Evolutionary conservation across 2,797 vertebrate genomes (phyloP), one percentile per base, ranked within the genome.

Genomic region (Cyprinella venusta): DNA sequence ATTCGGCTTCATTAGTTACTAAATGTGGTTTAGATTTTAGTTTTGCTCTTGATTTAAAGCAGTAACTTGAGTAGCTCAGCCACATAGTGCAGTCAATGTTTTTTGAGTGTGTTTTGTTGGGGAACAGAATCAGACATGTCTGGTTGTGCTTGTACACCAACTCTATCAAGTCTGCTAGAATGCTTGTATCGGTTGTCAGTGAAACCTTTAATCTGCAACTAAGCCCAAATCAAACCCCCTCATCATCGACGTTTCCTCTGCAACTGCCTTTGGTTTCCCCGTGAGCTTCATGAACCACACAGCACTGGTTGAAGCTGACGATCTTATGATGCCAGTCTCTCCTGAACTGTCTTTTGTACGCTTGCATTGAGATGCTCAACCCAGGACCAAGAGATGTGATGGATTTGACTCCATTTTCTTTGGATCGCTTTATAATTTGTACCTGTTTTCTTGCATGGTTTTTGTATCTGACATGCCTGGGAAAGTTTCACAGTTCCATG

Each of bases 351-450:
- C 7, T 81, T 84, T 83, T 82, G 52, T 84, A 59, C 56, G 81
- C 76, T 70, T 86, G 50, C 87, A 80, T 38, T 75, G 79, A 80
- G 61, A 80, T 70, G 65, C 78, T 87, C 81, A 21, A 85, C 82
- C 81, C 84, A 88, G 88, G 87, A 86, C 87, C 79, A 86, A 86
- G 85, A 89, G 45, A 84, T 70, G 82, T 83, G 81, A 82, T 63
- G 59, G 72, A 76, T 40, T 79, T 65, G 74, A 69, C 83, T 48
- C 19, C 10, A 33, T 79, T 67, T 79, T 36, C 40, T 67, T 82
- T 83, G 16, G 12, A 59, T 82, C 45, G 52, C 52, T 83, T 67
- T 74, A 33, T 79, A 61, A 76, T 67, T 40, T 76, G 24, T 63
- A 86, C 85, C 83, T 76, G 85, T 84, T 70, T 88, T 88, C 65